Base-by-base conservation (phyloP, 2,797 vertebrate genomes). In the Megalops cyprinoides region DNA sequence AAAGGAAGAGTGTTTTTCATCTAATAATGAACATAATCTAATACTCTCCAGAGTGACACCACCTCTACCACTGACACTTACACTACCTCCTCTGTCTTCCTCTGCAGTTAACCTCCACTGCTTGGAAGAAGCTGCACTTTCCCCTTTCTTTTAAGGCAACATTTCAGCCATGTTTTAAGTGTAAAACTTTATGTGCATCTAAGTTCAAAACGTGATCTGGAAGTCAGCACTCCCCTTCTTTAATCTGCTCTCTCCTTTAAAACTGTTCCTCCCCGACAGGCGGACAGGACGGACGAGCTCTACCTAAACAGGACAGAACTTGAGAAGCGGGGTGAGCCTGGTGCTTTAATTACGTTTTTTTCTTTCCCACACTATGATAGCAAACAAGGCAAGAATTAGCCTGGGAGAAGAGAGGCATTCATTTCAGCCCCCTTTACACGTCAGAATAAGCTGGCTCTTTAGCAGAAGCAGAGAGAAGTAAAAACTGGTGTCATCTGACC, bases 291-390 rank as follows among this genome's bases (percentile, higher is more conserved):
- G 28, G 44, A 74, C 49, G 7, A 51, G 7, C 0, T 15, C 7
- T 76, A 31, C 49, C 46, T 31, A 48, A 76, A 55, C 23, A 53
- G 53, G 49, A 67, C 62, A 77, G 28, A 58, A 7, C 3, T 14
- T 15, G 25, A 76, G 39, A 28, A 34, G n/a, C 55, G 37, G 53
- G 58, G 69, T 20, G 18, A 37, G 37, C 77, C 74, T 76, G 65
- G 51, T 58, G 62, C 62, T 55, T 48, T 69, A 75, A 77, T 60
- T 74, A 81, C 67, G 80, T 44, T 23, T 74, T 23, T 74, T 74
- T 48, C 65, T 6, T 60, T 12, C 20, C 20, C 31, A 49, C 28
- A 76, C 74, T 67, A 44, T 55, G 49, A 42, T 44, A 51, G 65
- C 55, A 60, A 73, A 62, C 25, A 46, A 82, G 34, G 69, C 42